Base-by-base conservation (phyloP, 2,888 invertebrate species). In the Thyatira batis region DNA sequence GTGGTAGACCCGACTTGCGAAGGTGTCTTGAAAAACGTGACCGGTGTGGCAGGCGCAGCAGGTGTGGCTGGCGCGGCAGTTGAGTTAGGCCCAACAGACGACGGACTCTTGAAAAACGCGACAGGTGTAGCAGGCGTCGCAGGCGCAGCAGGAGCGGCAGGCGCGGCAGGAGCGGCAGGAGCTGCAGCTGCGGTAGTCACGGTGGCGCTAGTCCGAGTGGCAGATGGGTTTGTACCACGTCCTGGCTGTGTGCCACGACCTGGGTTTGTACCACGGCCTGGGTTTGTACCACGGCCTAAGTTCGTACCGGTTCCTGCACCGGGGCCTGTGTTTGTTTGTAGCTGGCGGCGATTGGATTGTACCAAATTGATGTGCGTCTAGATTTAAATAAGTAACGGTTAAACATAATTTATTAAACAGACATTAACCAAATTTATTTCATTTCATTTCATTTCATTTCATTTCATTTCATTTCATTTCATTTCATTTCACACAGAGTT, bases 311-410 rank as follows among this genome's bases (percentile, higher is more conserved):
- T n/a, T n/a, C n/a, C n/a, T n/a, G n/a, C n/a, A n/a, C 54, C 50
- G 46, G 65, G 20, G 17, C 13, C 17, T 4, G 60, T 33, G 20
- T 55, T 45, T 6, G 53, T 43, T 44, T 54, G 53, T 25, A 64
- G 39, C 44, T 68, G 55, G 5, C 71, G 70, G 20, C 77, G 76
- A 46, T 71, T 74, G 2, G 82, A 60, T 30, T 84, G 83, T 17
- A 83, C 73, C 49, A 86, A 82, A 60, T 85, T 87, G 30, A 87
- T 80, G 33, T 85, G 85, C 6, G 84, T 80, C 84, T 88, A 65
- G 6, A 28, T 51, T 44, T 4, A 10, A 45, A 50, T 51, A 51
- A 10, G 50, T 28, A 11, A 49, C 8, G 45, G 23, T 43, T 20
- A 51, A 50, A 5, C 25, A 33, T 20, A 33, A n/a, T n/a, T 49